Base-by-base conservation (phyloP, 2,797 vertebrate genomes). In the Martes flavigula region DNA sequence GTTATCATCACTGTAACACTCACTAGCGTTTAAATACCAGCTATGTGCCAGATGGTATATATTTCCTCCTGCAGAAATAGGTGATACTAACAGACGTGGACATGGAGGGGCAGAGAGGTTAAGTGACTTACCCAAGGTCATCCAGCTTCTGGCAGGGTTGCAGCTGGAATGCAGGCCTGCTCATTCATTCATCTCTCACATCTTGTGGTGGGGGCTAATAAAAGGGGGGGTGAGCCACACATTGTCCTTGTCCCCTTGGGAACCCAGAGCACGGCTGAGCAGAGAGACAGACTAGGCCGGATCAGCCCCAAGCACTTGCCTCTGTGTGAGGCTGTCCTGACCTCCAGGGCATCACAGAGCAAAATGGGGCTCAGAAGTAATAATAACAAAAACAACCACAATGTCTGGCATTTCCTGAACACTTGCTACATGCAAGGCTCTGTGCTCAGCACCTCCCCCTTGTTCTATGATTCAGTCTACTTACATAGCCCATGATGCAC, bases 391-490 rank as follows among this genome's bases (percentile, higher is more conserved):
- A 32, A 14, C 14, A 18, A 27, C 1, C 10, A 10, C 3, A 0
- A 4, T 4, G 3, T 10, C 46, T 46, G 11, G 27, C 40, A 30
- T 35, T 54, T 30, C 25, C 10, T 1, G 32, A 62, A 10, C 40
- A 12, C n/a, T 12, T 7, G 3, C n/a, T 8, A 5, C 2, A 0
- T 2, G 58, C 4, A 1, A 0, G 51, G 14, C 8, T 1, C 70
- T 4, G 25, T 14, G 23, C 82, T 38, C 25, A 40, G 58, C 73
- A 23, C 40, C n/a, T 21, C 10, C 40, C 17, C 58, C n/a, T 21
- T 1, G 0, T 12, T 72, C 54, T 54, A 27, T 21, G 25, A 25
- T 4, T 15, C n/a, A 5, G 23, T 38, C 35, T 79, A 5, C 70
- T 25, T 15, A 7, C 32, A 9, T 4, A 18, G 20, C 64, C 66